Evolutionary conservation across 2,888 invertebrate genomes (phyloP).

Genomic region (Gandaritis pyraliata): DNA sequence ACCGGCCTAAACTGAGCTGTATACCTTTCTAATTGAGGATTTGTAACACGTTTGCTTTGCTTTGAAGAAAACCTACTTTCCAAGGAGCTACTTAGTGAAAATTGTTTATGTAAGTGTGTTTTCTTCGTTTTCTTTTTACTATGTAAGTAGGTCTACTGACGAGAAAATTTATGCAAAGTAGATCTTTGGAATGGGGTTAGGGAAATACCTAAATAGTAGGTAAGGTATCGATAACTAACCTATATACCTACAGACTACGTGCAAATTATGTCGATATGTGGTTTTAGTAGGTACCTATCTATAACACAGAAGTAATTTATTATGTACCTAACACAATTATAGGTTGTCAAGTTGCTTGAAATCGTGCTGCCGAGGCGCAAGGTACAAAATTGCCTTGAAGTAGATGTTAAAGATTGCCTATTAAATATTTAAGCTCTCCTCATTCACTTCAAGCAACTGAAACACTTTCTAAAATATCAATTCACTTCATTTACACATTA

Average conservation of each 20-base stretch:
- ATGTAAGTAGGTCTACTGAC: neutral
- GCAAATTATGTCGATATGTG: too few relatives aligned
- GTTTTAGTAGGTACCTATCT: too few relatives aligned
- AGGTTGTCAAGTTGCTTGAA: too few relatives aligned
- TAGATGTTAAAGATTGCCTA: slow-evolving; percentile 38
- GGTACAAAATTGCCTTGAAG: slow-evolving; percentile 10
- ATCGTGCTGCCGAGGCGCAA: too few relatives aligned
- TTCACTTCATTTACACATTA: slow-evolving; percentile 75
- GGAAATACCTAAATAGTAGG: too few relatives aligned
- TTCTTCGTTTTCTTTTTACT: slow-evolving; percentile 11
- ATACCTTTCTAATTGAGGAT: slow-evolving; percentile 75
- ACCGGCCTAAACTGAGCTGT: slow-evolving; percentile 81
- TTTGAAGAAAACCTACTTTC: slow-evolving; percentile 50
- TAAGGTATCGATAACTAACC: too few relatives aligned
- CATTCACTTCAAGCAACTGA: slow-evolving; percentile 54
- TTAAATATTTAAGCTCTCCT: slow-evolving; percentile 54
- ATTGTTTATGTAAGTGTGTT: slow-evolving; percentile 19
- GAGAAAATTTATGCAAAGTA: neutral
- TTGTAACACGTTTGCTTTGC: slow-evolving; percentile 71
- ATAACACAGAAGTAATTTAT: too few relatives aligned
- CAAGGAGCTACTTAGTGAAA: slow-evolving; percentile 23
- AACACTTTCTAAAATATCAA: slow-evolving; percentile 69
- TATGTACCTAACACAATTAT: too few relatives aligned
- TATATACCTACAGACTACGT: too few relatives aligned
- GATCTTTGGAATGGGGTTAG: slow-evolving; percentile 1